Percentiles rank a stretch among this genome's conserved stretches.
These are phyloP conservation scores for Apogon talboti DNA, from an alignment of 2,797 vertebrate species.

Conservation along the genomic window DNA sequence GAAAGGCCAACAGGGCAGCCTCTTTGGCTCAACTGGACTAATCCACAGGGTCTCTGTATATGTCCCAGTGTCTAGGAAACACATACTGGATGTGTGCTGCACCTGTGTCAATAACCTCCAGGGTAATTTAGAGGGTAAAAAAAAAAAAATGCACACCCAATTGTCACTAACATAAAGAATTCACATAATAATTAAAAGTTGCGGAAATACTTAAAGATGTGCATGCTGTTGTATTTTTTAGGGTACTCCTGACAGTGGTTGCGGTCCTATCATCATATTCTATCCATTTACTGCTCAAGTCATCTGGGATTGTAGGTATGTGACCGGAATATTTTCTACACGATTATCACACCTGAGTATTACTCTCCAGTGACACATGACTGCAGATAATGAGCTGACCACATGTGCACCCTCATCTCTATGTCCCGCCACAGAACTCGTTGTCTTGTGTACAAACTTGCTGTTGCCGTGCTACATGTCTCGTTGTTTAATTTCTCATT, in stretches of 20 bases:
- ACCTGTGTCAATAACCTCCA: slow-evolving; percentile 64
- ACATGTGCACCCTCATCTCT: neutral
- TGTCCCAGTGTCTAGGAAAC: slow-evolving; percentile 18
- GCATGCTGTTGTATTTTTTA: slow-evolving; percentile 68
- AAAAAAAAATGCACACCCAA: slow-evolving; percentile 6
- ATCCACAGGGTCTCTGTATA: slow-evolving; percentile 51
- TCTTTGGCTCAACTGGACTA: slow-evolving; percentile 60
- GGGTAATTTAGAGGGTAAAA: slow-evolving; percentile 10
- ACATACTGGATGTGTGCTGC: slow-evolving; percentile 15
- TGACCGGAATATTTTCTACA: neutral
- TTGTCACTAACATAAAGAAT: neutral
- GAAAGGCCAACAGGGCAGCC: slow-evolving; percentile 43
- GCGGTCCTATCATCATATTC: slow-evolving; percentile 96
- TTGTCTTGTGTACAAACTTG: neutral
- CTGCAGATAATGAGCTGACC: neutral
- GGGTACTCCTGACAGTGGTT: slow-evolving; percentile 91
- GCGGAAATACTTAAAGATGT: neutral
- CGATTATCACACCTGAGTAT: neutral
- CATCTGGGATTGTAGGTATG: slow-evolving; percentile 89
- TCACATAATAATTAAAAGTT: neutral
- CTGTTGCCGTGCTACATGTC: too few relatives aligned
- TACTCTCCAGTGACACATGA: neutral
- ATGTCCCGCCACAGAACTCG: neutral
- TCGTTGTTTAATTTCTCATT: too few relatives aligned
- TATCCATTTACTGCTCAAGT: slow-evolving; percentile 97